Evolutionary conservation across 2,113 vertebrate genomes (phyloP), one percentile per base, ranked within the genome.

Genomic region (Perca schrenkii): DNA sequence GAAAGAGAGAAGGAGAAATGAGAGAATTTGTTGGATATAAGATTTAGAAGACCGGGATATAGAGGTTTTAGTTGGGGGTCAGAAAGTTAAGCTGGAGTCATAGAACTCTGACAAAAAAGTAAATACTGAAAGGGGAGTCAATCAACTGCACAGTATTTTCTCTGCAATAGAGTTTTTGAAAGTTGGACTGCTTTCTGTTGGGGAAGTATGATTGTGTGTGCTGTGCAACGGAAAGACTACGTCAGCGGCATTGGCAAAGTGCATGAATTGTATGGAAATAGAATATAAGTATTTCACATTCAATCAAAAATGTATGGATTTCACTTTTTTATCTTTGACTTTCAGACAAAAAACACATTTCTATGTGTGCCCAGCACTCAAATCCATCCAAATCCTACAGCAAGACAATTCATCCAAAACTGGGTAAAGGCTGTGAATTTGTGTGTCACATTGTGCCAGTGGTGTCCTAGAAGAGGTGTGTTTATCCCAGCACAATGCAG

Each of bases 41-140:
- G 82, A 87, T 76, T 86, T 46, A 77, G 64, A 77, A 78, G 58
- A 82, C 72, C 6, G 13, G 81, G 71, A 90, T 89, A 77, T 82
- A 40, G 77, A 84, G 69, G 86, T 88, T 91, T 88, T 73, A 83
- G 82, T 70, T 62, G 17, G 66, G 82, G 90, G 89, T 92, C 89
- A 93, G 19, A 83, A 92, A 90, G 89, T 86, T 87, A 85, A 88
- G 79, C 80, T 57, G 67, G 52, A 83, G 87, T 88, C 87, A 70
- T 68, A 73, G 74, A 88, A 74, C 74, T 86, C 80, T 56, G 76
- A 82, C 50, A 65, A 77, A 81, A 89, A 86, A 91, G 86, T 83
- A 87, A 90, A 93, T 86, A 83, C 6, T 80, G 63, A 79, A 82
- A 81, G 75, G 4, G 19, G 22, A 88, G 63, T 81, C 70, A 76